These are phyloP conservation scores for Conchocele bisecta DNA, from an alignment of 2,888 invertebrate genomes.

Conservation along the genomic window DNA sequence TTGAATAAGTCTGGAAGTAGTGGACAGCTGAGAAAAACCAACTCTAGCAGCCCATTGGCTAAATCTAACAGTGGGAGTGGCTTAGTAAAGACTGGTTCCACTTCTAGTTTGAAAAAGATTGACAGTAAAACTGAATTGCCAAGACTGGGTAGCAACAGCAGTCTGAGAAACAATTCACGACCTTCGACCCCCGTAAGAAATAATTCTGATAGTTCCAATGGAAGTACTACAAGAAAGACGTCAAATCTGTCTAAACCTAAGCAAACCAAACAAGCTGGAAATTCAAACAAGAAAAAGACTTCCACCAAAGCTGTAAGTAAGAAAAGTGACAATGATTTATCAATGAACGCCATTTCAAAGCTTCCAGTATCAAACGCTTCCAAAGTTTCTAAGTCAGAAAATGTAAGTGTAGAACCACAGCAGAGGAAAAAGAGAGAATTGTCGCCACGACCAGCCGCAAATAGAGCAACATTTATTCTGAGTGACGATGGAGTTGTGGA, in stretches of 20 bases:
- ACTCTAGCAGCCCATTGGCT: slow-evolving; percentile 66
- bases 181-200: slow-evolving; percentile 69
- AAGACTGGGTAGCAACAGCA: slow-evolving; percentile 73
- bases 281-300: slow-evolving; percentile 12
- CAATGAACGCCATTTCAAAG: slow-evolving; percentile 89
- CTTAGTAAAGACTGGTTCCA: slow-evolving; percentile 56
- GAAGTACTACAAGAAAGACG: slow-evolving; percentile 25
- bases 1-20: slow-evolving; percentile 63
- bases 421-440: slow-evolving; percentile 23
- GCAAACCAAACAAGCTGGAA: slow-evolving; percentile 17
- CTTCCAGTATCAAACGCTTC: slow-evolving; percentile 89
- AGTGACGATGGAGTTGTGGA: slow-evolving; percentile 53
- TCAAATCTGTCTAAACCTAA: slow-evolving; percentile 39
- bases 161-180: slow-evolving; percentile 78
- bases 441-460: slow-evolving; percentile 37
- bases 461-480: slow-evolving; percentile 50
- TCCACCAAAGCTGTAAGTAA: slow-evolving; percentile 34
- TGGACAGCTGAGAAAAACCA: slow-evolving; percentile 58
- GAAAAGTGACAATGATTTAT: slow-evolving; percentile 68
- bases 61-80: slow-evolving; percentile 59
- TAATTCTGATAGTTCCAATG: slow-evolving; percentile 42
- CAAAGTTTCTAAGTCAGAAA: slow-evolving; percentile 31
- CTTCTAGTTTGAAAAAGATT: slow-evolving; percentile 55
- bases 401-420: slow-evolving; percentile 28
- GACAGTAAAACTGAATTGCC: slow-evolving; percentile 57